These are phyloP conservation scores for Silurus lanzhouensis DNA, from an alignment of 2,797 vertebrate genomes.

Conservation along the genomic window DNA sequence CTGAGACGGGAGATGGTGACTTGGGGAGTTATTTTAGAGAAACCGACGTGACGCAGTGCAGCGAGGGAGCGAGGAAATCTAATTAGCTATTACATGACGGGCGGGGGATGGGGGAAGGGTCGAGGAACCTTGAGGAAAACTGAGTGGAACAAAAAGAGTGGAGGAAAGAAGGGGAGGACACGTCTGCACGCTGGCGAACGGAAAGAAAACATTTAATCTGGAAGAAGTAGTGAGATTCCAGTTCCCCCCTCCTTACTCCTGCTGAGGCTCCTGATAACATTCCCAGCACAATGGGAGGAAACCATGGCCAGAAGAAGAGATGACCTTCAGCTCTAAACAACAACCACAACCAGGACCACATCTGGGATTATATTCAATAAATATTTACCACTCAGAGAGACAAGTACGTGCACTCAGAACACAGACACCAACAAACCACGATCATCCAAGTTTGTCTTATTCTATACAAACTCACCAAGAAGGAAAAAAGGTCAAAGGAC, in stretches of 20 bases:
- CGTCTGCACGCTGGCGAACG: not conserved
- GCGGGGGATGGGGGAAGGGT: not conserved
- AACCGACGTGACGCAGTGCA: constrained; percentile 35
- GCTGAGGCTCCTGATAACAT: constrained; percentile 6
- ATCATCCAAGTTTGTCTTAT: not conserved
- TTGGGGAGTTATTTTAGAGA: constrained; percentile 53
- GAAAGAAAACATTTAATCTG: constrained; percentile 27
- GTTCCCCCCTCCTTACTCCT: not conserved
- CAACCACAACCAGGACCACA: too few relatives aligned
- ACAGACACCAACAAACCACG: too few relatives aligned
- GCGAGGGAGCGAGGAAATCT: constrained; percentile 31
- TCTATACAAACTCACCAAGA: not conserved
- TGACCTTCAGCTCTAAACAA: not conserved
- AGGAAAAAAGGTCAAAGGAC: not conserved
- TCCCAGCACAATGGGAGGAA: constrained; percentile 6
- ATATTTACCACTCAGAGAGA: too few relatives aligned
- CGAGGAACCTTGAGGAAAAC: not conserved
- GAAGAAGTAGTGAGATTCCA: not conserved
- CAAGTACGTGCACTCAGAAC: too few relatives aligned
- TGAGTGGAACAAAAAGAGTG: not conserved
- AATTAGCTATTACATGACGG: constrained; percentile 28
- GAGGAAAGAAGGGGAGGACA: not conserved
- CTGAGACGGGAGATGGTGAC: constrained; percentile 49
- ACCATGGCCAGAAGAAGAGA: not conserved
- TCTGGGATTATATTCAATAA: not conserved